These are phyloP conservation scores for Alviniconcha strummeri DNA, from an alignment of 2,888 invertebrate genomes.

Conservation along the genomic window DNA sequence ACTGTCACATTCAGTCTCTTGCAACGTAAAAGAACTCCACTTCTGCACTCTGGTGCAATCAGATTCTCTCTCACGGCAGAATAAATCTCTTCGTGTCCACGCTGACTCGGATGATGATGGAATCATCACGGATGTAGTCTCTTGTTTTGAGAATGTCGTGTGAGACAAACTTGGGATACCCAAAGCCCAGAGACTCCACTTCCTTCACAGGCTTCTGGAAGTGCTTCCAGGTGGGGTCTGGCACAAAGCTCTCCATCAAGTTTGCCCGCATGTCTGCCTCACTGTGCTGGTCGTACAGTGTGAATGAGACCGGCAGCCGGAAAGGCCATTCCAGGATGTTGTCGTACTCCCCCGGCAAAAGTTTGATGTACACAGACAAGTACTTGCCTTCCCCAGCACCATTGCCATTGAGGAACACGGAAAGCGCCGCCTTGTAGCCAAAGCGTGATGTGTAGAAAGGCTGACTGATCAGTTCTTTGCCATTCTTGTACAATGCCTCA, in stretches of 20 bases:
- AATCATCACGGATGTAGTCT: conserved; percentile 93
- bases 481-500: conserved; percentile 92
- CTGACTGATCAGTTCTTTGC: conserved; percentile 86
- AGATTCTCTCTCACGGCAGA: conserved; percentile 47
- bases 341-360: conserved; percentile 95
- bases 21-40: too few relatives aligned
- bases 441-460: conserved; percentile 94
- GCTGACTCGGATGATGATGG: conserved; percentile 92
- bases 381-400: conserved; percentile 94
- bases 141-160: conserved; percentile 93
- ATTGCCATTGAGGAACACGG: conserved; percentile 94
- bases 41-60: neutral
- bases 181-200: conserved; percentile 90
- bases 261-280: conserved; percentile 83
- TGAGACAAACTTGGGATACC: conserved; percentile 94
- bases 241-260: conserved; percentile 93
- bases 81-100: conserved; percentile 96
- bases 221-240: conserved; percentile 97
- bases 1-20: too few relatives aligned
- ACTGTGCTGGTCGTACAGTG: conserved; percentile 90
- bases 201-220: conserved; percentile 93
- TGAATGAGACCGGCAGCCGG: conserved; percentile 94
- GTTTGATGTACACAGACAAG: conserved; percentile 95
- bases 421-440: conserved; percentile 92
- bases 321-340: conserved; percentile 96